These are phyloP conservation scores for Poeciliopsis turrubarensis DNA, from an alignment of 2,113 vertebrate genomes.

Conservation along the genomic window DNA sequence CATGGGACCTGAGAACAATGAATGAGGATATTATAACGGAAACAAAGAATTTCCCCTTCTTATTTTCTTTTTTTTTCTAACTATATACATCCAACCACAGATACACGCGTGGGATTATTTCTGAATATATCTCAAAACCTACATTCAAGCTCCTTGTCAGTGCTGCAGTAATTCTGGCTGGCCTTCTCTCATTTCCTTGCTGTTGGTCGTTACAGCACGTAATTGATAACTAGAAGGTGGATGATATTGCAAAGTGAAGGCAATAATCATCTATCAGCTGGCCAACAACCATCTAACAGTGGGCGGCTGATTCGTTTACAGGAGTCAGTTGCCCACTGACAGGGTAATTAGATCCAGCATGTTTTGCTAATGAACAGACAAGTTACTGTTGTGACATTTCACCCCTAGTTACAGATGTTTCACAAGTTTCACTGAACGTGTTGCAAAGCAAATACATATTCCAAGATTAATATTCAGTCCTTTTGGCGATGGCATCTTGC, in stretches of 20 bases:
- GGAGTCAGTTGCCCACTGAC: conserved; percentile 12
- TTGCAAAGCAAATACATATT: neutral
- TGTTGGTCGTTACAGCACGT: conserved; percentile 18
- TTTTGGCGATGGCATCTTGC: neutral
- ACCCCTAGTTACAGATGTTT: conserved; percentile 9
- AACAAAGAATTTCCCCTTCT: neutral
- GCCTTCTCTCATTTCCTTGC: neutral
- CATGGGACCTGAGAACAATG: neutral
- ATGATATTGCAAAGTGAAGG: conserved; percentile 41
- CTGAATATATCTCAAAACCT: neutral
- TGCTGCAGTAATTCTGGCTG: conserved; percentile 20
- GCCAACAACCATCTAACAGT: conserved; percentile 25
- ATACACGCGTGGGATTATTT: neutral
- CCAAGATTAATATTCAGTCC: neutral
- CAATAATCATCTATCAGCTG: conserved; percentile 44
- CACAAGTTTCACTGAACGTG: neutral
- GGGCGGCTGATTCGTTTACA: conserved; percentile 33
- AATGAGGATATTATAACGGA: neutral
- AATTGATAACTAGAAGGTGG: conserved; percentile 44
- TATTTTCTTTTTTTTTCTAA: neutral
- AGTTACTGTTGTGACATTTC: neutral
- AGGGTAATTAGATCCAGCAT: conserved; percentile 2
- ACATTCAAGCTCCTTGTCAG: neutral
- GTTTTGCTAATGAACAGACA: neutral
- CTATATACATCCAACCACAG: too few relatives aligned